Evolutionary conservation across 2,797 vertebrate genomes (phyloP).

Genomic region (Acrossocheilus fasciatus): DNA sequence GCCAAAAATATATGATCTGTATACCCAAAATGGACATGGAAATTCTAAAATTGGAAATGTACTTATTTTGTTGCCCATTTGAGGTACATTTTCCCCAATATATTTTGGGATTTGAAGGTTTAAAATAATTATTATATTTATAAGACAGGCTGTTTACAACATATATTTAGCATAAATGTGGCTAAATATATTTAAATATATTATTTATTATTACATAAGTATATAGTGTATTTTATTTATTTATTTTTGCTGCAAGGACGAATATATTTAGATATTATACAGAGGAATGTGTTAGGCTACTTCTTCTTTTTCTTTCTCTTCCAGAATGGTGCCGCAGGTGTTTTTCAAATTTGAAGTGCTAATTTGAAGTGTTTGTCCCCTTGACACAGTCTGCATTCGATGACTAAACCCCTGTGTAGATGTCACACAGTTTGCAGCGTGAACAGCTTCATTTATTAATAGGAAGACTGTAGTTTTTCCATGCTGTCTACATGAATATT

Average conservation of each 20-base stretch:
- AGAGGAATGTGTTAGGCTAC: neutral
- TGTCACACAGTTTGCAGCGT: neutral
- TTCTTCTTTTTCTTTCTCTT: neutral
- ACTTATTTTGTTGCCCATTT: too few relatives aligned
- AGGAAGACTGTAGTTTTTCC: neutral
- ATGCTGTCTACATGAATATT: neutral
- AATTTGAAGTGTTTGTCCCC: neutral
- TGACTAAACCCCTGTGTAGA: conserved; percentile 1
- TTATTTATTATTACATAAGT: neutral
- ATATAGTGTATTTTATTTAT: too few relatives aligned
- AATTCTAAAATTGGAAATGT: neutral
- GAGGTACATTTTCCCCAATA: too few relatives aligned
- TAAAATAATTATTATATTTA: neutral
- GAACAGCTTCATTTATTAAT: neutral
- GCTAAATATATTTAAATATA: neutral
- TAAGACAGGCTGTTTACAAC: too few relatives aligned
- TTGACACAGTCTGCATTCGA: neutral
- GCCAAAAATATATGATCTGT: neutral
- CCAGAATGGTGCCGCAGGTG: conserved; percentile 1
- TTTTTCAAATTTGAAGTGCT: neutral
- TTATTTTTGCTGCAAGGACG: too few relatives aligned
- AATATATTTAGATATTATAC: neutral
- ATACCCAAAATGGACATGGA: neutral
- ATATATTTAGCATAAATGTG: neutral
- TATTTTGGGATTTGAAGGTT: neutral